Percentiles rank a stretch among this genome's conserved stretches.
phyloP scores from a whole-genome alignment of 2,797 vertebrate genomes.

The Gobio occitaniae region DNA sequence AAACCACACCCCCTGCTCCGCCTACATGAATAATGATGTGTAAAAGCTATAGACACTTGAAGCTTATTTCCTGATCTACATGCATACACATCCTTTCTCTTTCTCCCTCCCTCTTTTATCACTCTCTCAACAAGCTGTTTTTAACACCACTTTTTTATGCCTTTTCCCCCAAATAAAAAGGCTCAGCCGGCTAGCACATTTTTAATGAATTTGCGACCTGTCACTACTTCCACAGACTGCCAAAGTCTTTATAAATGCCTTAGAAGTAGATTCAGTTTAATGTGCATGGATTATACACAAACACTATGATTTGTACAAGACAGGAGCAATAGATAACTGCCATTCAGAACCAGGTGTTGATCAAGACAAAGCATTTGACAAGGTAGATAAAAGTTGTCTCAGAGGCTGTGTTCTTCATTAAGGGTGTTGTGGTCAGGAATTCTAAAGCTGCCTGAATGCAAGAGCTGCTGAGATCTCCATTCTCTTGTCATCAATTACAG shows the following conservation, averaged over 20 bases:
- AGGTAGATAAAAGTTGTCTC: not conserved
- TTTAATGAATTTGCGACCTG: not conserved
- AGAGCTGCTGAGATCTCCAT: not conserved
- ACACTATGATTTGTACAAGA: not conserved
- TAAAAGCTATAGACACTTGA: not conserved
- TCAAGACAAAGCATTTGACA: not conserved
- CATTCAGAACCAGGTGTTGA: slow-evolving; percentile 3
- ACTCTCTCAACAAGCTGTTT: not conserved
- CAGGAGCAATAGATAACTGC: not conserved
- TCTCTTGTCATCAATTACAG: not conserved
- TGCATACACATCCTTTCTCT: not conserved
- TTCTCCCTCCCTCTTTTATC: not conserved
- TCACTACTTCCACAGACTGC: not conserved
- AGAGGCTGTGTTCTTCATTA: slow-evolving; percentile 9
- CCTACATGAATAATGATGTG: slow-evolving; percentile 15
- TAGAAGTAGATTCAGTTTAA: not conserved
- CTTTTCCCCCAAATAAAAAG: not conserved
- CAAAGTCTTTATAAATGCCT: not conserved
- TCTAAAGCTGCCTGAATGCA: not conserved
- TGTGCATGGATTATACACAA: not conserved
- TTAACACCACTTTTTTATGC: slow-evolving; percentile 2
- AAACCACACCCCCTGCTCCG: not conserved
- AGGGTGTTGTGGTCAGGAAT: not conserved
- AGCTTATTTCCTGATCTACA: not conserved
- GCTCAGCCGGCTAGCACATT: slow-evolving; percentile 2